Conservation (phyloP, 2,888 invertebrate genomes). For the Leucozona laternaria region DNA sequence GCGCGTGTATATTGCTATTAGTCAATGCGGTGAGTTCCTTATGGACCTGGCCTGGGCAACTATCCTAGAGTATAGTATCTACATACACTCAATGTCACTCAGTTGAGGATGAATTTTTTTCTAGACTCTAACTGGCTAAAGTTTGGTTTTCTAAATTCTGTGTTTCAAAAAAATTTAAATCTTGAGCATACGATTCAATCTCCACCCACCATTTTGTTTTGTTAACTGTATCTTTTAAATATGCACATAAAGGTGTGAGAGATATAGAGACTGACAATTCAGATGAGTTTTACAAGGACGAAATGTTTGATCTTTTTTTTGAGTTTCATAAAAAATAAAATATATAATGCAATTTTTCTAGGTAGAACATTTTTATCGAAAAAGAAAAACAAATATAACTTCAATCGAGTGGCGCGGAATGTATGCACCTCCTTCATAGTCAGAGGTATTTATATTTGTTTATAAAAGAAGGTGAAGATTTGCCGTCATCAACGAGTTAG, state of each 20-base stretch:
- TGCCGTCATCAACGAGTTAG: slow-evolving; percentile 57
- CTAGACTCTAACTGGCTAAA: too few species aligned
- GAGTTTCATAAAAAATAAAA: too few species aligned
- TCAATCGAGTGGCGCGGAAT: background rate
- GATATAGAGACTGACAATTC: too few species aligned
- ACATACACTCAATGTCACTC: slow-evolving; percentile 4
- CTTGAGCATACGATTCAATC: too few species aligned
- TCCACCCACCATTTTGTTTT: too few species aligned
- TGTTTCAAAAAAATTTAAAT: too few species aligned
- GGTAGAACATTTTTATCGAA: background rate
- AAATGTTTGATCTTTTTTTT: too few species aligned
- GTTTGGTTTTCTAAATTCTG: too few species aligned
- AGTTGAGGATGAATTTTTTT: background rate
- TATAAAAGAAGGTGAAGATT: slow-evolving; percentile 42
- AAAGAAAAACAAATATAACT: background rate
- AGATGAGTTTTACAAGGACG: too few species aligned
- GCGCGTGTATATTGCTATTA: slow-evolving; percentile 62
- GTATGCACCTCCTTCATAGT: background rate
- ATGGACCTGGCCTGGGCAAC: slow-evolving; percentile 21
- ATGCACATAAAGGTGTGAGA: too few species aligned
- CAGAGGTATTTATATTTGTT: slow-evolving; percentile 19
- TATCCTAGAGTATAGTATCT: background rate
- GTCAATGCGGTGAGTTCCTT: slow-evolving; percentile 36
- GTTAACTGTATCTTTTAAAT: too few species aligned
- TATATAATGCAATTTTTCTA: too few species aligned